Base-by-base conservation (phyloP, 2,113 vertebrate species). In the Lagopus leucura region DNA sequence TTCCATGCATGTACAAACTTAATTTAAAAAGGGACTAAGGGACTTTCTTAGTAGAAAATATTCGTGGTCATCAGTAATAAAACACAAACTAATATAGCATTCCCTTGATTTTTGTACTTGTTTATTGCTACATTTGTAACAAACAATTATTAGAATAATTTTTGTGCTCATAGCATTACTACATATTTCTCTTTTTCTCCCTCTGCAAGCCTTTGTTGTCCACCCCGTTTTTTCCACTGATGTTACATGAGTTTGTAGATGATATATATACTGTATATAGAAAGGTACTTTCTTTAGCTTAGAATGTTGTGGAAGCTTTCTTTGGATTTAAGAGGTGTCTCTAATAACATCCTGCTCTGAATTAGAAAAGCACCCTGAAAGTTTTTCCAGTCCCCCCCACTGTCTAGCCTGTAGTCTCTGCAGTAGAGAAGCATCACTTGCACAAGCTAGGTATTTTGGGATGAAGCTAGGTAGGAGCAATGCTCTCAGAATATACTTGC, bases 11-110 rank as follows among this genome's bases (percentile, higher is more conserved):
- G 32, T 74, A 65, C 8, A 25, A 81, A 54, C 11, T 77, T 90
- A 90, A 87, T 94, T 93, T 85, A 66, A 38, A 85, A 57, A 47
- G 48, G 38, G 48, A 91, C 38, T 82, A 63, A 79, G 54, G 13
- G 81, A 92, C 6, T 86, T 95, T 90, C 52, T n/a, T 21, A 57
- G 52, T 22, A 84, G 32, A 42, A 45, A 70, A 77, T 52, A 73
- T 74, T 73, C 2, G 20, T 21, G 40, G 63, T 86, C 45, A 52
- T 71, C 69, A 81, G 24, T 57, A 81, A 38, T 61, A 79, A 93
- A 65, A 13, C 32, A 86, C 24, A 85, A 92, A 79, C 5, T 72
- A 36, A 73, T 75, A 63, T 65, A 72, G 15, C 48, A 50, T 83
- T 80, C 36, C 47, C 25, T 54, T 74, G 60, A 65, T 64, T 61